Base-by-base conservation (phyloP, 1,140 invertebrate genomes). In the Drosophila watanabei region DNA sequence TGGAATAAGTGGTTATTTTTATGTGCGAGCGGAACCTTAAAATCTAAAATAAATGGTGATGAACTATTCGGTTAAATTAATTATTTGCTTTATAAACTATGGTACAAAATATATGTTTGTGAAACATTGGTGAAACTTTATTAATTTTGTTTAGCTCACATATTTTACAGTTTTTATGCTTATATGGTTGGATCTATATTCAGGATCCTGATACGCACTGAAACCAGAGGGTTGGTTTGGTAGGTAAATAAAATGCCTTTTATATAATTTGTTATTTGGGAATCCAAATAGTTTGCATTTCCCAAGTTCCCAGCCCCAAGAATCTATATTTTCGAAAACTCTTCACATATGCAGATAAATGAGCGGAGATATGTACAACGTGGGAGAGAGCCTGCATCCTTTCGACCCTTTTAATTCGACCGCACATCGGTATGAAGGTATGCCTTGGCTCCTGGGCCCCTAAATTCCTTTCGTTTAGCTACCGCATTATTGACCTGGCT, bases 401-500 rank as follows among this genome's bases (percentile, higher is more conserved):
- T 56, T 78, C 18, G 32, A 49, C 49, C 72, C 64, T 58, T 77
- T 45, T 56, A 51, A 61, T 56, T 78, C 28, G 43, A 60, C 49
- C 73, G 43, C 49, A 78, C 49, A 77, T 49, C 14, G 54, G 54
- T 39, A 68, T 68, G 35, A 30, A 56, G 69, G 41, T 39, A 57
- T 57, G 2, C 35, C 2, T 37, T 5, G 33, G 33, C 2, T 56
- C 33, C 20, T 39, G 54, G 33, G 54, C 54, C 14, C 70, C 54
- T 32, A 61, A 73, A 73, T 75, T 52, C 73, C 35, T 20, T 46
- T 57, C 63, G 64, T 54, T 78, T 68, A 68, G 75, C 73, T 54
- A 61, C 75, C 75, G 51, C 75, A 79, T 70, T 79, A 79, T 78
- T 78, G 75, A 62, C 56, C 73, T 56, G 75, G 37, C 56, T 45